Evolutionary conservation across 2,888 invertebrate genomes (phyloP).

Genomic region (Tiliacea aurago): DNA sequence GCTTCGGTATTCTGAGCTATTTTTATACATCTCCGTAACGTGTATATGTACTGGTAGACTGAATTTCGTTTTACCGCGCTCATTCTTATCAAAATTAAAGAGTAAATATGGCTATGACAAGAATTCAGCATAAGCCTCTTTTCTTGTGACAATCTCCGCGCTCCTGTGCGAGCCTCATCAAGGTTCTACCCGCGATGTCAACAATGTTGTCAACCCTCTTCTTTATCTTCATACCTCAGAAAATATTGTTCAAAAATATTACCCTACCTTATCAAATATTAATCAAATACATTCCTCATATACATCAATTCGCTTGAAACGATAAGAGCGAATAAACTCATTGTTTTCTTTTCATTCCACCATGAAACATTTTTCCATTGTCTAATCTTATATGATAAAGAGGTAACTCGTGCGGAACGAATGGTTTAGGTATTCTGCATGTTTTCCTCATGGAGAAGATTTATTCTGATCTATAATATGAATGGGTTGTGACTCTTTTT

Average conservation of each 20-base stretch:
- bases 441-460: constrained; percentile 33
- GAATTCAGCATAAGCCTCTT: no score
- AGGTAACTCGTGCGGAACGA: constrained; percentile 43
- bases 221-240: background rate
- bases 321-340: constrained; percentile 27
- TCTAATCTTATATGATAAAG: constrained; percentile 31
- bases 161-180: background rate
- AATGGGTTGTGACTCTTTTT: background rate
- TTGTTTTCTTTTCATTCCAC: constrained; percentile 46
- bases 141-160: background rate
- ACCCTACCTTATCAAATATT: constrained; percentile 13
- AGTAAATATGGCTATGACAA: no score
- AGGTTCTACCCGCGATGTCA: background rate
- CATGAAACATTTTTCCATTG: constrained; percentile 32
- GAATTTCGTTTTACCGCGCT: no score
- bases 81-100: no score
- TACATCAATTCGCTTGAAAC: background rate
- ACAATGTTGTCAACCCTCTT: background rate
- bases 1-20: no score
- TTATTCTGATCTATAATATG: constrained; percentile 14
- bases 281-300: background rate
- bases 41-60: no score
- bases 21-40: no score
- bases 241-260: background rate
- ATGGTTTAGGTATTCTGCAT: constrained; percentile 7